A percentile compares a stretch with the other conserved stretches of the same genome.
These are phyloP conservation scores for Cyphomyrmex costatus DNA, from an alignment of 1,140 invertebrate genomes.

Conservation along the genomic window DNA sequence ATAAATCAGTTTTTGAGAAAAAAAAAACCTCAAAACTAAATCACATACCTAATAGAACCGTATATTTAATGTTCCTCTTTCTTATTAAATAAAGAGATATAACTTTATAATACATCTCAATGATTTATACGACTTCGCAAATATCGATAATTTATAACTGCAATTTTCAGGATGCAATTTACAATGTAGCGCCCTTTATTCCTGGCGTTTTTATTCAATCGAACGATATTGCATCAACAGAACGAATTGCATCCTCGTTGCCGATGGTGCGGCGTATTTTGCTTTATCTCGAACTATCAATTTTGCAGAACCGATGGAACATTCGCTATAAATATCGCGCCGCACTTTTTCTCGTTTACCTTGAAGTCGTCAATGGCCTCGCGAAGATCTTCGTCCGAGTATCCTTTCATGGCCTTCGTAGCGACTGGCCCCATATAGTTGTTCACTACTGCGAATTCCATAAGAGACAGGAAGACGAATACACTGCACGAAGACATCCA, in stretches of 20 bases:
- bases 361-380: constrained; percentile 92
- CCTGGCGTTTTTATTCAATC: constrained; percentile 23
- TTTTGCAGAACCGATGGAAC: constrained; percentile 2
- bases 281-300: constrained; percentile 57
- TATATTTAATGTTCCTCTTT: not conserved
- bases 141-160: constrained; percentile 26
- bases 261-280: constrained; percentile 20
- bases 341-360: constrained; percentile 83
- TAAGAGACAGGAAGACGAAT: constrained; percentile 96
- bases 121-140: not conserved
- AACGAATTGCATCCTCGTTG: constrained; percentile 17
- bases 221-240: constrained; percentile 17
- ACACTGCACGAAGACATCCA: constrained; percentile 98
- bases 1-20: too few relatives aligned
- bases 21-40: too few relatives aligned
- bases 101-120: not conserved
- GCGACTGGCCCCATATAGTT: constrained; percentile 96
- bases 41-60: too few relatives aligned
- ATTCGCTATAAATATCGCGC: constrained; percentile 26
- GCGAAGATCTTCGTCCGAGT: constrained; percentile 94
- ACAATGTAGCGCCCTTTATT: constrained; percentile 31
- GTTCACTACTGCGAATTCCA: constrained; percentile 97
- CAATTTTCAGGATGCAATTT: too few relatives aligned
- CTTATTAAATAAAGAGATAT: not conserved
- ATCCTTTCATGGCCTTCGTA: constrained; percentile 96